These are phyloP conservation scores for Amia ocellicauda DNA, from an alignment of 2,113 vertebrate species.

Conservation along the genomic window DNA sequence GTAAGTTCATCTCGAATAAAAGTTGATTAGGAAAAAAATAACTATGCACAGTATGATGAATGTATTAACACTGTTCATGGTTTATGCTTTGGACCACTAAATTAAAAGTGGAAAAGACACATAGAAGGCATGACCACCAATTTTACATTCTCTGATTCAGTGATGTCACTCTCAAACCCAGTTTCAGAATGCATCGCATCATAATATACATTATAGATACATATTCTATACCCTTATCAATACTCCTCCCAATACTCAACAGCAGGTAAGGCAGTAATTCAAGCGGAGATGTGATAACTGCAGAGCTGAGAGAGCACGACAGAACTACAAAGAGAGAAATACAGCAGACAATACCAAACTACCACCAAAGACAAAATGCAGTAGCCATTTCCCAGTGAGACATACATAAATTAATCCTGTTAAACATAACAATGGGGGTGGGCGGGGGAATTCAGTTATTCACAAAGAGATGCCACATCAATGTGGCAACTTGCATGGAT, in stretches of 20 bases:
- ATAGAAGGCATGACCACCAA: conserved; percentile 1
- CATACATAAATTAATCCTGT: too few species aligned
- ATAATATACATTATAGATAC: background rate
- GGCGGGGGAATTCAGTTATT: too few species aligned
- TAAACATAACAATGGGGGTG: too few species aligned
- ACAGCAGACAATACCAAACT: too few species aligned
- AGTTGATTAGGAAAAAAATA: background rate
- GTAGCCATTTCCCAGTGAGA: too few species aligned
- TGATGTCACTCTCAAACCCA: background rate
- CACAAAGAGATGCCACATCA: background rate
- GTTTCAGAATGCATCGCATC: background rate
- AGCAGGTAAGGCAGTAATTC: conserved; percentile 15
- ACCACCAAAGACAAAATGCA: background rate
- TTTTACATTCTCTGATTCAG: conserved; percentile 16
- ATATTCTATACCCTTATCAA: background rate
- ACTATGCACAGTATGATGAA: background rate
- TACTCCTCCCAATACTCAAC: background rate
- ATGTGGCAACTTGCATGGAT: background rate
- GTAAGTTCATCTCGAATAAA: background rate
- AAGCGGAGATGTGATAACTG: background rate
- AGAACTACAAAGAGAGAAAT: too few species aligned
- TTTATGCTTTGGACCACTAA: conserved; percentile 4
- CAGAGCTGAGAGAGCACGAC: background rate
- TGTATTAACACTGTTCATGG: background rate
- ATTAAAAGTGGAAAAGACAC: conserved; percentile 12